Conservation (phyloP, 2,888 invertebrate genomes). For the Scaptomyza tumidula region DNA sequence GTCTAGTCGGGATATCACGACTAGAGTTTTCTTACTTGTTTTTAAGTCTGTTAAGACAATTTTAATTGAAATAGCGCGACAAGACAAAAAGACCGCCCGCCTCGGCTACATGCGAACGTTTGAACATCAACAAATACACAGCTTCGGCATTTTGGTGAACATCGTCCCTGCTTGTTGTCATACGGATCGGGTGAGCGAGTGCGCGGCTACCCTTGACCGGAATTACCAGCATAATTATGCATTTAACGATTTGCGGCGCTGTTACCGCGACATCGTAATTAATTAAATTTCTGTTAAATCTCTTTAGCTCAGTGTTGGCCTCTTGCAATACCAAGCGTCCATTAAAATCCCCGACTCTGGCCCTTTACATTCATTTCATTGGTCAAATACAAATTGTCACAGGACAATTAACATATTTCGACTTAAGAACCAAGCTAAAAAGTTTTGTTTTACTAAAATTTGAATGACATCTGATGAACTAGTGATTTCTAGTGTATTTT, state of each 20-base stretch:
- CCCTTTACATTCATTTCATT: too few relatives aligned
- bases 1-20: too few relatives aligned
- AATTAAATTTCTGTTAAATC: conserved; percentile 69
- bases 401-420: not conserved
- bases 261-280: conserved; percentile 74
- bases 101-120: not conserved
- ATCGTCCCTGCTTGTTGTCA: conserved; percentile 12
- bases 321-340: not conserved
- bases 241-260: conserved; percentile 69
- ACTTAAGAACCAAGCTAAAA: not conserved
- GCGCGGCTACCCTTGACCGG: conserved; percentile 41
- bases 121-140: not conserved
- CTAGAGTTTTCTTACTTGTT: too few relatives aligned
- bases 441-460: too few relatives aligned
- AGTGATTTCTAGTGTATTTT: too few relatives aligned
- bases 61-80: conserved; percentile 60
- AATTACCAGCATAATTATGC: conserved; percentile 77
- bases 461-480: too few relatives aligned
- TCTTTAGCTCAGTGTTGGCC: conserved; percentile 28
- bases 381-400: too few relatives aligned
- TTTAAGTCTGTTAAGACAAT: conserved; percentile 69
- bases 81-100: conserved; percentile 8
- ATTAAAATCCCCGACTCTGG: not conserved
- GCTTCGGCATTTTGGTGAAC: not conserved
- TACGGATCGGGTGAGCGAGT: conserved; percentile 8